Conservation (phyloP, 2,113 vertebrate species). For the Fulmarus glacialis region DNA sequence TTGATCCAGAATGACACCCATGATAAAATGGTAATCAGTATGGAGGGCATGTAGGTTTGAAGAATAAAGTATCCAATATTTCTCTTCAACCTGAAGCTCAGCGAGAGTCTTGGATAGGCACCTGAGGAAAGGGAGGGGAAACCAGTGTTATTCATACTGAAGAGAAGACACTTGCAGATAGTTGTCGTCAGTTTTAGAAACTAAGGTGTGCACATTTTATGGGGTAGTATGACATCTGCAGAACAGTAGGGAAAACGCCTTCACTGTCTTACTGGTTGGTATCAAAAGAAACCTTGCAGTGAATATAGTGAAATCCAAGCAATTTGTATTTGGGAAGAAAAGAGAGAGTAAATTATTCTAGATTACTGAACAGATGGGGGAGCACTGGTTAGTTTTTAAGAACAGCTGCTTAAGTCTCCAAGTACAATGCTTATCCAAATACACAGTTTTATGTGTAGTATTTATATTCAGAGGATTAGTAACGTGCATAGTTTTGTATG, state of each 20-base stretch:
- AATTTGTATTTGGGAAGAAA: constrained; percentile 2
- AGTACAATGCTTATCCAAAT: background rate
- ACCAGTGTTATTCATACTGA: constrained; percentile 13
- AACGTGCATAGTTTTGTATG: background rate
- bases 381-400: background rate
- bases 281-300: background rate
- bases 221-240: constrained; percentile 16
- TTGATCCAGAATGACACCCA: constrained; percentile 99
- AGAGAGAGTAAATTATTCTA: background rate
- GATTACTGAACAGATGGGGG: background rate
- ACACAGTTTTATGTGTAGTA: background rate
- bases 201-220: background rate
- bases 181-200: constrained; percentile 55
- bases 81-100: constrained; percentile 97
- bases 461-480: background rate
- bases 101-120: constrained; percentile 95
- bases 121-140: constrained; percentile 72
- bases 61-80: constrained; percentile 99
- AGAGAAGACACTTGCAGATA: background rate
- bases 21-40: constrained; percentile 97
- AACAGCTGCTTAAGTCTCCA: constrained; percentile 5
- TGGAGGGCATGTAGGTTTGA: constrained; percentile 99
- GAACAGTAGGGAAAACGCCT: background rate
- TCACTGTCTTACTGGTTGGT: background rate
- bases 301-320: background rate